Evolutionary conservation across 2,797 vertebrate species (phyloP), one percentile per base, ranked within the genome.

Genomic region (Pantherophis vulpinus): DNA sequence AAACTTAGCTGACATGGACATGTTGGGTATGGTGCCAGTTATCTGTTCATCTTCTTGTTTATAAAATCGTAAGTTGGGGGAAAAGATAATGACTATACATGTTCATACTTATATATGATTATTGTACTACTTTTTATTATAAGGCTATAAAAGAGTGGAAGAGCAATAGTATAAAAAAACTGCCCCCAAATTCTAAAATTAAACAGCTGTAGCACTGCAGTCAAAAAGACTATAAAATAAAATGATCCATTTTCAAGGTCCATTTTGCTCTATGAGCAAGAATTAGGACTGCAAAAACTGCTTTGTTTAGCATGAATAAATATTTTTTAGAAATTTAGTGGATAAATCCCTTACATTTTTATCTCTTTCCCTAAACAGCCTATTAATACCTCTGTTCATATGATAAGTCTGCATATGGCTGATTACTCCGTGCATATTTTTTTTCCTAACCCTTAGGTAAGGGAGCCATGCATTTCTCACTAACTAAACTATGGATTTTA

Each of bases 191-290:
- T 74, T 74, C 66, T 74, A 74, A 74, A 74, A 74, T 74, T 74
- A 74, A 70, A 32, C n/a, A 74, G 66, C 14, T 32, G 6, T 16
- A 74, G n/a, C 66, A 32, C n/a, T 74, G n/a, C 13, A 74, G 6
- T 37, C 66, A 94, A 94, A 95, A 96, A 95, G 95, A 95, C 95
- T 94, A 95, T 0, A 11, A 96, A 96, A 93, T 92, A 95, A 96
- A 96, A 95, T 1, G 91, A 93, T 96, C 54, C 61, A 74, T 87
- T 94, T 61, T 94, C 93, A 91, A 94, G 74, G 91, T 89, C 91
- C 23, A 89, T 88, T 94, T 90, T 87, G 93, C 90, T 90, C 63
- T 92, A 93, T 91, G 87, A 92, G 63, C 91, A 94, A 90, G 92
- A 83, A 87, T 92, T 87, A 92, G 86, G 60, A 27, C 14, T 94